Conservation (phyloP, 2,797 vertebrate genomes). For the Luscinia luscinia region DNA sequence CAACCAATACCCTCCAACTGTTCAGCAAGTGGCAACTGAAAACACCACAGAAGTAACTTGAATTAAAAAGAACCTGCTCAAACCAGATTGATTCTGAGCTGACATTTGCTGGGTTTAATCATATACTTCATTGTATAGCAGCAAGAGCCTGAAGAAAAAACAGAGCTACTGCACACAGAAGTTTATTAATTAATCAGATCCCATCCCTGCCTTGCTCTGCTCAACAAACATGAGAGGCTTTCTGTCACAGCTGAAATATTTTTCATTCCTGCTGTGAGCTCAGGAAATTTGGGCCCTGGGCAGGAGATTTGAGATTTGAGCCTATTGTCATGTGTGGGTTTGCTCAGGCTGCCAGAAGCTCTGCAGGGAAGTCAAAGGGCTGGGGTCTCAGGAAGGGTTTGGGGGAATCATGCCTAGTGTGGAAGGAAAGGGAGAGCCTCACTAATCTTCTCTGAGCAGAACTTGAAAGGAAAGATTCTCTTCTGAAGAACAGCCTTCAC, state of each 20-base stretch:
- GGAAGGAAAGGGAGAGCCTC: background rate
- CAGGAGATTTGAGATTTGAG: background rate
- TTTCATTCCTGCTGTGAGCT: background rate
- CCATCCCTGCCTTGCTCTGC: background rate
- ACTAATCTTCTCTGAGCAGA: background rate
- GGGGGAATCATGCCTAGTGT: accelerated
- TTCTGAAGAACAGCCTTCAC: background rate
- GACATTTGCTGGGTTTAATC: slow-evolving; percentile 5
- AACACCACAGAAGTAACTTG: background rate
- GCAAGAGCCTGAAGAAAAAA: background rate
- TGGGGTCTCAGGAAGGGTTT: background rate
- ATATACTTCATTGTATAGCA: background rate
- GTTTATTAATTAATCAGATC: background rate
- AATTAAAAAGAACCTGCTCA: background rate
- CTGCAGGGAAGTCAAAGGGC: background rate
- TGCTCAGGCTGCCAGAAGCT: background rate
- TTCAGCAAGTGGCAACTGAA: slow-evolving; percentile 11
- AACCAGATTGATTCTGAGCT: background rate
- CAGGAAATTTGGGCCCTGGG: background rate
- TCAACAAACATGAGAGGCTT: background rate
- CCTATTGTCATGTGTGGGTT: background rate
- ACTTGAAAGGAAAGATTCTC: background rate
- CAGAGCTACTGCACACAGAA: background rate
- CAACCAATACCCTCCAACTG: background rate
- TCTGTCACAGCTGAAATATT: background rate